Evolutionary conservation across 2,888 invertebrate species (phyloP), one percentile per base, ranked within the genome.

Genomic region (Eustalomyia histrio): DNA sequence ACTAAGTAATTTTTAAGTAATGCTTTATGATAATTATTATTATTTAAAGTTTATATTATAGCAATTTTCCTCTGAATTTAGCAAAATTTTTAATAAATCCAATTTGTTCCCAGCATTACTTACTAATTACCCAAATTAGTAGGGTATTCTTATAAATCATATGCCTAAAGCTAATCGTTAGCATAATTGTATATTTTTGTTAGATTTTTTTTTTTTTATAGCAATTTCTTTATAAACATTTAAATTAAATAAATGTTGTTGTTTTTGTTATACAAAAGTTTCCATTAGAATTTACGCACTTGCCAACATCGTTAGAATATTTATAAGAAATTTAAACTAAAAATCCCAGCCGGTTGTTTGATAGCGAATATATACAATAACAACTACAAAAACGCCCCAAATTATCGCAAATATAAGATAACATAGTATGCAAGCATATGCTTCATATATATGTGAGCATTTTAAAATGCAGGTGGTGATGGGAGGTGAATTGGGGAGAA

Each of bases 191-290:
- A 14, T 33, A 29, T 57, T 57, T 57, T 57, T n/a, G n/a, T 47
- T 16, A n/a, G 9, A 14, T 47, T 47, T 47, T 50, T 64, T 14
- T 16, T 64, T n/a, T 33, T n/a, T n/a, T n/a, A n/a, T 55, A 55
- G 21, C 53, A 33, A 35, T 58, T 67, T 39, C 24, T 18, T 55
- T 57, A 43, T 58, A 50, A 58, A 58, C 69, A 67, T 35, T 53
- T 64, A 35, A 63, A 63, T 43, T 63, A 63, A 63, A 12, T 9
- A 24, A 50, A 33, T 16, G 24, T 24, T 24, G 47, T 29, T 43
- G 12, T n/a, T n/a, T n/a, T 18, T 24, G 65, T 52, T 65, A 35
- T 35, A 53, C 24, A 24, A 52, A 64, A 29, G 17, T 64, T 64
- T 52, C 64, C 65, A 65, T 65, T 65, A 17, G 18, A 14, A 21